Base-by-base conservation (phyloP, 2,113 vertebrate genomes). In the Planiliza haematocheilus region DNA sequence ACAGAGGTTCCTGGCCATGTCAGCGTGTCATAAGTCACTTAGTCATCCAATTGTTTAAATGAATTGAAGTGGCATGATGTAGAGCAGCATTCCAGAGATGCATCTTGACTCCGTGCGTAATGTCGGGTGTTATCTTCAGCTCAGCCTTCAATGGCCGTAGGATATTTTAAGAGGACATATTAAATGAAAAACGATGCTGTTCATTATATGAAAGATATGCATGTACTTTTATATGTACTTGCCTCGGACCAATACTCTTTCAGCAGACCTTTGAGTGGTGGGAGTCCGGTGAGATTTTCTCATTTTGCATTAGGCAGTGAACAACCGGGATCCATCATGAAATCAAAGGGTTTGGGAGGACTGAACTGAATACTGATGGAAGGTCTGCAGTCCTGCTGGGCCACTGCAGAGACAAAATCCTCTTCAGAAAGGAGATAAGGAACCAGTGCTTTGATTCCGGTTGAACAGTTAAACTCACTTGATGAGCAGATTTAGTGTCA, bases 301-400 rank as follows among this genome's bases (percentile, higher is more conserved):
- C 69, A 1, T 81, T 90, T 91, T 91, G 85, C 87, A 86, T 89
- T 80, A 86, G 81, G 82, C 89, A 83, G 81, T 24, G 88, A 91
- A 91, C 86, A 89, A 89, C 83, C 73, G 53, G 86, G 87, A 89
- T 90, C 83, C 86, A 88, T 92, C 87, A 86, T 78, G 86, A 91
- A 91, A 92, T 93, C 90, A 93, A 92, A 93, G 91, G 86, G 83
- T 88, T 88, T 49, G 69, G 64, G 73, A 91, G 77, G 73, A 82
- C 75, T 86, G 81, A 76, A 82, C 79, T 81, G 91, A 90, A 93
- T 92, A 92, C 89, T 91, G 91, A 93, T 92, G 84, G 74, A 7
- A 78, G 72, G 82, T 70, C 85, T 84, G 87, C 82, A 79, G 88
- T 65, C 69, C 75, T 85, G 83, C 85, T 85, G 81, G 81, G 86